Conservation (phyloP, 2,888 invertebrate genomes). For the Lysandra coridon region DNA sequence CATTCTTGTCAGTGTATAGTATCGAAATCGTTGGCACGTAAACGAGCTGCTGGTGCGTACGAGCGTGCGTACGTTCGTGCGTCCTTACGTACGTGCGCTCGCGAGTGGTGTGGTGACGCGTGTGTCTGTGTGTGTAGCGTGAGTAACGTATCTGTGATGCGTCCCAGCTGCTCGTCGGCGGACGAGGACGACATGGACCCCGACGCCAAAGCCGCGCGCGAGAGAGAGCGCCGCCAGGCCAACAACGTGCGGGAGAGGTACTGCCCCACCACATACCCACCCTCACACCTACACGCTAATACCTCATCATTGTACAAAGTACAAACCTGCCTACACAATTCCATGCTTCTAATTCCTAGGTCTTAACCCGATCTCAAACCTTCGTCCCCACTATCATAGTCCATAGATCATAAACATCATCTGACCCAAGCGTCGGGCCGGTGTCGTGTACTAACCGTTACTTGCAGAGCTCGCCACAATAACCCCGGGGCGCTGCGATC, state of each 20-base stretch:
- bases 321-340: conserved; percentile 2
- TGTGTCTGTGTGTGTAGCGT: conserved; percentile 33
- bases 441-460: neutral
- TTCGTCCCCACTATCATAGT: neutral
- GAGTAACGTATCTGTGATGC: conserved; percentile 33
- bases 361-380: neutral
- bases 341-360: neutral
- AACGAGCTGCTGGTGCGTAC: conserved; percentile 4
- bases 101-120: conserved; percentile 34
- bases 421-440: neutral
- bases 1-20: neutral
- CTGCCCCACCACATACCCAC: conserved; percentile 42
- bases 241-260: conserved; percentile 99
- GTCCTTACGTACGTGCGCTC: conserved; percentile 11
- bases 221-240: conserved; percentile 96
- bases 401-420: neutral
- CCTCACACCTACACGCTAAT: conserved; percentile 25
- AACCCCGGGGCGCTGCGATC: neutral
- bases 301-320: neutral
- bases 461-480: neutral
- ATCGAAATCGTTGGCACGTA: neutral
- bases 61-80: neutral
- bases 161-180: conserved; percentile 87
- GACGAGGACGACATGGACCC: conserved; percentile 91
- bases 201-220: conserved; percentile 94